These are phyloP conservation scores for Lethrus apterus DNA, from an alignment of 1,140 invertebrate genomes.

Conservation along the genomic window DNA sequence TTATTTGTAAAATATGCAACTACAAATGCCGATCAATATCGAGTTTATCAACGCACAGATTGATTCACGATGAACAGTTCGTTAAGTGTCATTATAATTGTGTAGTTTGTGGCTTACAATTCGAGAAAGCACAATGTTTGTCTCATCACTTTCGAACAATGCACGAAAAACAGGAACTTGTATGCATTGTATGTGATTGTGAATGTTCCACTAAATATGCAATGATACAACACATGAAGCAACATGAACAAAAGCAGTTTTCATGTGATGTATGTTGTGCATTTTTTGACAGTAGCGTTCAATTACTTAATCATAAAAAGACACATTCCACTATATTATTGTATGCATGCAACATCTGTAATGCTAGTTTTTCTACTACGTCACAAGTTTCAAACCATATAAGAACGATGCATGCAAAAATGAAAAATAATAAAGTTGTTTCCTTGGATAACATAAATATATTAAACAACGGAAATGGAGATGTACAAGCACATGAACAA, in stretches of 20 bases:
- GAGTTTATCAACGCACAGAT: constrained; percentile 6
- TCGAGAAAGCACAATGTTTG: constrained; percentile 14
- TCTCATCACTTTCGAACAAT: constrained; percentile 13
- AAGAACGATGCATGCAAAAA: constrained; percentile 12
- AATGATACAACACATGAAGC: constrained; percentile 9
- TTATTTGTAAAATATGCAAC: constrained; percentile 12
- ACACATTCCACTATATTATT: constrained; percentile 11
- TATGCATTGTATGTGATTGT: constrained; percentile 16
- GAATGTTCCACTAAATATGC: constrained; percentile 5
- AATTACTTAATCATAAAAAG: constrained; percentile 15
- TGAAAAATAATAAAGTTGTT: no score
- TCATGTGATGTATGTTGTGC: constrained; percentile 12
- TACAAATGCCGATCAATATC: constrained; percentile 12
- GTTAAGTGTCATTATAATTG: constrained; percentile 15
- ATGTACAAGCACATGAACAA: no score
- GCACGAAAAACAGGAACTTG: constrained; percentile 11
- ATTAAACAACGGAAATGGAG: no score
- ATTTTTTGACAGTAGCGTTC: constrained; percentile 1
- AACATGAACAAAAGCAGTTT: constrained; percentile 13
- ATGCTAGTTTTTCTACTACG: constrained; percentile 15
- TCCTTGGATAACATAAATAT: no score
- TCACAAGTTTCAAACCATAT: constrained; percentile 9
- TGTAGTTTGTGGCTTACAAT: constrained; percentile 15
- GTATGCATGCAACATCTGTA: constrained; percentile 16
- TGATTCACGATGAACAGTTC: constrained; percentile 12